Evolutionary conservation across 2,888 invertebrate genomes (phyloP).

Genomic region (Tholera decimalis): DNA sequence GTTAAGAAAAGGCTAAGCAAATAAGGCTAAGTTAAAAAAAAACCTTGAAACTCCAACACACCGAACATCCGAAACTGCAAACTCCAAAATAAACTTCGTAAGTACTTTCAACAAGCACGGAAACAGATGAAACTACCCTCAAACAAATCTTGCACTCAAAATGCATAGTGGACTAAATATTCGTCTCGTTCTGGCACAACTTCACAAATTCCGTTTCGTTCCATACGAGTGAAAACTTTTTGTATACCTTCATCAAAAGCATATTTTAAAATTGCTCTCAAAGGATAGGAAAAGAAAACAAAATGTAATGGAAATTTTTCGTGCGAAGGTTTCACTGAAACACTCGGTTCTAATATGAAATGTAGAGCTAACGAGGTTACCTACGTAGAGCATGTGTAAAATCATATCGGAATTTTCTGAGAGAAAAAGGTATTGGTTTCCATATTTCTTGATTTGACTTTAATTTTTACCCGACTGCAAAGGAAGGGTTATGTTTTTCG

Average conservation of each 20-base stretch:
- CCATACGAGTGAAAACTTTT: slow-evolving; percentile 21
- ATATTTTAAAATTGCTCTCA: slow-evolving; percentile 39
- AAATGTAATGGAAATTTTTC: slow-evolving; percentile 19
- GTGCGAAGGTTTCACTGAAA: neutral
- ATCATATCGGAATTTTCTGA: neutral
- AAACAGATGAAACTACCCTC: slow-evolving; percentile 21
- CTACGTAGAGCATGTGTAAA: neutral
- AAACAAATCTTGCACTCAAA: slow-evolving; percentile 37
- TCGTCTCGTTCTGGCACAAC: slow-evolving; percentile 25
- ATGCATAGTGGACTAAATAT: slow-evolving; percentile 41
- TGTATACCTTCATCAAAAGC: slow-evolving; percentile 29
- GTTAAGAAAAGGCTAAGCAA: too few species aligned
- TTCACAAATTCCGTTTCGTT: slow-evolving; percentile 51
- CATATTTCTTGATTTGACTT: too few species aligned
- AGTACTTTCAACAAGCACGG: neutral
- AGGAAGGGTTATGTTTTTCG: too few species aligned
- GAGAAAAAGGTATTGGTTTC: neutral
- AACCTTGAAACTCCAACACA: too few species aligned
- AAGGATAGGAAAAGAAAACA: slow-evolving; percentile 22
- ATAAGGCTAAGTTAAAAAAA: neutral
- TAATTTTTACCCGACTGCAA: too few species aligned
- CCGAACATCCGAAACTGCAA: neutral
- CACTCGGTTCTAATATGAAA: slow-evolving; percentile 11
- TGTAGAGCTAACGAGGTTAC: slow-evolving; percentile 4
- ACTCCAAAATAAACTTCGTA: neutral